Evolutionary conservation across 1,140 invertebrate species (phyloP), one percentile per base, ranked within the genome.

Genomic region (Drosophila neocordata): DNA sequence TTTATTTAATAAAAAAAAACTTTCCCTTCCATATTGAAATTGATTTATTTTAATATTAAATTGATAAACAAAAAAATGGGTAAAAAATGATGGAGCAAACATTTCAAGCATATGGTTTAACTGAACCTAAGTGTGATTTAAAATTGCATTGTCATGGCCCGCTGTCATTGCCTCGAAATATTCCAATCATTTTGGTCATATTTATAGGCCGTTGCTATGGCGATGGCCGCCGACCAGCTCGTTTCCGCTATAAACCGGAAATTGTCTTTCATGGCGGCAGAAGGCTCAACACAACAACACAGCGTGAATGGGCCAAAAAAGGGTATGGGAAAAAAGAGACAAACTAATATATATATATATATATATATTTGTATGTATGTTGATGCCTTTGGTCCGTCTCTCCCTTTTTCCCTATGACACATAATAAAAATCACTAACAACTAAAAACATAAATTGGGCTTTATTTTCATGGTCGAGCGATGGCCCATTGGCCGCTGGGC

Each of bases 351-450:
- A 20, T 20, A 37, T 63, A 4, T 24, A 24, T 24, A 24, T 24
- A 24, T 37, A 38, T 65, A 27, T 55, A 56, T 35, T 2, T 41
- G 44, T 65, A 27, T 55, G 56, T 35, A 8, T 41, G 44, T 12
- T 56, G 58, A 44, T 35, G 72, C 53, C 70, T n/a, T n/a, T 7
- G 6, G 0, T 12, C 34, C 9, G 9, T 35, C 34, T 12, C 2
- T 35, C 9, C 9, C 34, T 2, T 66, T 62, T 78, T 82, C 79
- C 70, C 78, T 81, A 79, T 87, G 83, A 88, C 83, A 88, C 83
- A 88, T 88, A 88, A 88, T 88, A 88, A 88, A 88, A 88, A 88
- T 88, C 83, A 88, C 79, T 79, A 88, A 88, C 83, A 88, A 88
- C 83, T 88, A 88, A 88, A 88, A 88, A 81, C 83, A 88, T 88